Conservation (phyloP, 2,888 invertebrate genomes). For the Oeneis ivallda region DNA sequence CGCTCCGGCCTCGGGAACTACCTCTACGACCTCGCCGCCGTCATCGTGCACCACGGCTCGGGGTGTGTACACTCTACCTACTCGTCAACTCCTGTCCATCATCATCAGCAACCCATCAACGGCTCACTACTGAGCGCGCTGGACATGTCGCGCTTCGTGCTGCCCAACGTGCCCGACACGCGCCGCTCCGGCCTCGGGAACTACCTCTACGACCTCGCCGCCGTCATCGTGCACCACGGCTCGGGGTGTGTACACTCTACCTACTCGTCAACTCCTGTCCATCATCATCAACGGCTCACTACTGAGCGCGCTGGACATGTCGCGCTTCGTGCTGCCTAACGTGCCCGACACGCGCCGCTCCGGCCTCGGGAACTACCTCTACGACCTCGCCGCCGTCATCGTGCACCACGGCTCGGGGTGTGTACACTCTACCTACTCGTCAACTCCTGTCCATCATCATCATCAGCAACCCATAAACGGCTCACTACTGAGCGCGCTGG, state of each 20-base stretch:
- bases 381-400: conserved; percentile 89
- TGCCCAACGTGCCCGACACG: conserved; percentile 65
- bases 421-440: conserved; percentile 10
- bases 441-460: too few species aligned
- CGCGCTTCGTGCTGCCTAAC: conserved; percentile 86
- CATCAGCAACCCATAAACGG: not conserved
- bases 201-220: conserved; percentile 88
- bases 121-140: conserved; percentile 79
- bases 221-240: conserved; percentile 89
- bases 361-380: conserved; percentile 83
- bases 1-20: conserved; percentile 83
- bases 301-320: conserved; percentile 88
- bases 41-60: conserved; percentile 89
- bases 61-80: conserved; percentile 71
- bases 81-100: conserved; percentile 29
- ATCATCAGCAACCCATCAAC: conserved; percentile 85
- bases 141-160: conserved; percentile 89
- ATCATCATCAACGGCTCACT: too few species aligned
- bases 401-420: conserved; percentile 90
- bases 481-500: conserved; percentile 82
- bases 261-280: too few species aligned
- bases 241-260: conserved; percentile 78
- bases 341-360: conserved; percentile 84
- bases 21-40: conserved; percentile 89
- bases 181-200: conserved; percentile 69